phyloP scores from a whole-genome alignment of 2,797 vertebrate species.

The Fratercula arctica region DNA sequence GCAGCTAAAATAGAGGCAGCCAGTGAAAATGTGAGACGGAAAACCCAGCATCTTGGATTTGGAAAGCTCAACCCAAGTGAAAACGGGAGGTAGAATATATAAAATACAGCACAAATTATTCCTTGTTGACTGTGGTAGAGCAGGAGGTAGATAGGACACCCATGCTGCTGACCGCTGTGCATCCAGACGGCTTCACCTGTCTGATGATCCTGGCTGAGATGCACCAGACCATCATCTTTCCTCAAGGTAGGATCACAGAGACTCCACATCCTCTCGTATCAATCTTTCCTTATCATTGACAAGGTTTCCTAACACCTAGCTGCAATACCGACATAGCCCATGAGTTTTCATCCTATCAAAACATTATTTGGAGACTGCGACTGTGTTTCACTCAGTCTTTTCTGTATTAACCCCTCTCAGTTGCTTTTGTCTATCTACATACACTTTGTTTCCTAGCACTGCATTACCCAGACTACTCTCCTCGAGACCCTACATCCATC shows the following conservation, averaged over 20 bases:
- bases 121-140: neutral
- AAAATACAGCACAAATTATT: neutral
- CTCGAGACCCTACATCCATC: neutral
- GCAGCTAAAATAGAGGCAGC: neutral
- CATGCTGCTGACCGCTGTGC: neutral
- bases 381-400: neutral
- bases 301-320: neutral
- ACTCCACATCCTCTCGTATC: neutral
- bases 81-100: neutral
- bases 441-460: neutral
- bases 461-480: neutral
- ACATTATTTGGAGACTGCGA: neutral
- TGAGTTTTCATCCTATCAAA: neutral
- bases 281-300: neutral
- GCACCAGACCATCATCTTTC: neutral
- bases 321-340: neutral
- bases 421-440: neutral
- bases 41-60: neutral
- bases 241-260: neutral
- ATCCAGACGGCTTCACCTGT: neutral
- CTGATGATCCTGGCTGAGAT: neutral
- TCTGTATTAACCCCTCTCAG: neutral
- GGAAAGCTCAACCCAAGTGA: neutral
- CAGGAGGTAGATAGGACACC: neutral
- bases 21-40: neutral